Percentiles rank a stretch among this genome's conserved stretches.
Evolutionary conservation across 2,888 invertebrate species (phyloP).

Genomic region (Plemyria rubiginata): DNA sequence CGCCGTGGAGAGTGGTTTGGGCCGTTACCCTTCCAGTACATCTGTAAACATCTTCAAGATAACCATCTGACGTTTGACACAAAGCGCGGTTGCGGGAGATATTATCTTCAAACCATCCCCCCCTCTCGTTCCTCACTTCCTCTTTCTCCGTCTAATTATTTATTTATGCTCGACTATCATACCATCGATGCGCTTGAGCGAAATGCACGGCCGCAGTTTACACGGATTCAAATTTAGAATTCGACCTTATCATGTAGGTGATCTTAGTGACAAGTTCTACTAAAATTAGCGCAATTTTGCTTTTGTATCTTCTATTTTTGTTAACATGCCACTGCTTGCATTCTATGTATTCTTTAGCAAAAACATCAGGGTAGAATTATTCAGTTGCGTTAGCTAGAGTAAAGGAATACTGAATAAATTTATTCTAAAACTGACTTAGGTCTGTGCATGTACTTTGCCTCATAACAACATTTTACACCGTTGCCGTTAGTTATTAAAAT

Average conservation of each 20-base stretch:
- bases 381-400: background rate
- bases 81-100: constrained; percentile 82
- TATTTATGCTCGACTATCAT: constrained; percentile 81
- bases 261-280: constrained; percentile 66
- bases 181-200: constrained; percentile 80
- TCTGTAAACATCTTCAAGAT: constrained; percentile 83
- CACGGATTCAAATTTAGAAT: constrained; percentile 78
- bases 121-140: constrained; percentile 64
- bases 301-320: constrained; percentile 31
- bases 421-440: too few relatives aligned
- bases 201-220: constrained; percentile 70
- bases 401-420: background rate
- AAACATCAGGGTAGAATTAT: background rate
- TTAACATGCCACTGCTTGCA: background rate
- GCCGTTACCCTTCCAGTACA: constrained; percentile 80
- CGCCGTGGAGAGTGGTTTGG: constrained; percentile 66
- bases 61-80: constrained; percentile 84
- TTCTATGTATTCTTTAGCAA: background rate
- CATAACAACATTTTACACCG: constrained; percentile 68
- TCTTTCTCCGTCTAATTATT: constrained; percentile 81
- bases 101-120: constrained; percentile 79
- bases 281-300: constrained; percentile 57
- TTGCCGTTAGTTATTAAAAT: constrained; percentile 59
- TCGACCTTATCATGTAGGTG: constrained; percentile 72
- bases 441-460: background rate